Evolutionary conservation across 2,113 vertebrate species (phyloP).

Genomic region (Oxyruncus cristatus): DNA sequence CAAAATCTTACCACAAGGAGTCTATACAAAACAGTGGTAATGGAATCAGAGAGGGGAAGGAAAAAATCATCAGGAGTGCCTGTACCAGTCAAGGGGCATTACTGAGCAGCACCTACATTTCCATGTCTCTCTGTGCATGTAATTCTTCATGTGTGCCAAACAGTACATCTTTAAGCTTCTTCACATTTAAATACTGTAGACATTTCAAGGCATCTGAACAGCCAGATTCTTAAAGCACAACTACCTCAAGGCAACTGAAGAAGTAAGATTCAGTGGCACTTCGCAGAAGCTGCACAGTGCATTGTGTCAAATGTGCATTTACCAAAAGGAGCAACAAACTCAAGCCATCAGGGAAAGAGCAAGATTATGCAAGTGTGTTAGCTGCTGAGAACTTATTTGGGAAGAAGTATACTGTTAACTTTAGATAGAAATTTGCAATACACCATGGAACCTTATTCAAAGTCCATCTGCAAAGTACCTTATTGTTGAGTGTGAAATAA

Average conservation of each 20-base stretch:
- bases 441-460: neutral
- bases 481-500: neutral
- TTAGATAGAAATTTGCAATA: neutral
- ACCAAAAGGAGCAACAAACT: neutral
- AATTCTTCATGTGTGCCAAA: neutral
- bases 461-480: neutral
- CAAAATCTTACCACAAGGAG: constrained; percentile 71
- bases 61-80: neutral
- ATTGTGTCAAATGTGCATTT: neutral
- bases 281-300: neutral
- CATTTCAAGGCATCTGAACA: constrained; percentile 3
- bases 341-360: neutral
- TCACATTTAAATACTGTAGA: constrained; percentile 11
- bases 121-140: neutral
- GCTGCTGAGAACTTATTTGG: neutral
- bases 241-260: neutral
- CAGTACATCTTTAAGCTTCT: neutral
- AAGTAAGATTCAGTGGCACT: constrained; percentile 14
- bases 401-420: neutral
- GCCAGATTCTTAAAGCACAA: neutral
- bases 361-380: neutral
- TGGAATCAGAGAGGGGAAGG: neutral
- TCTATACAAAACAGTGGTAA: constrained; percentile 57
- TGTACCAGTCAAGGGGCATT: constrained; percentile 26
- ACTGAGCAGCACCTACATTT: constrained; percentile 6